A percentile compares a stretch with the other conserved stretches of the same genome.
These are phyloP conservation scores for Brachynemurus nebulosus DNA, from an alignment of 2,888 invertebrate genomes.

Conservation along the genomic window DNA sequence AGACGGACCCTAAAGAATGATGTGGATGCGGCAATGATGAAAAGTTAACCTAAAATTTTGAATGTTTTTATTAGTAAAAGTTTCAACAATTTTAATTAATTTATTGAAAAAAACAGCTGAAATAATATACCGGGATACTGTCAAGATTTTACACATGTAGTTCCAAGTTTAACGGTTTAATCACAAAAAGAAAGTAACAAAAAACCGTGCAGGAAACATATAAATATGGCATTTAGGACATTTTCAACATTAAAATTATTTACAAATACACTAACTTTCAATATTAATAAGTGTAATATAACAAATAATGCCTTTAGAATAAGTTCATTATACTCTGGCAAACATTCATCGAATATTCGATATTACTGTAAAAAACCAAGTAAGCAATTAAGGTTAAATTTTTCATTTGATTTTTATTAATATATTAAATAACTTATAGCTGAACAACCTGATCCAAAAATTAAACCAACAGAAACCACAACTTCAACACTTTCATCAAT, in stretches of 20 bases:
- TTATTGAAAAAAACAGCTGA: too few species aligned
- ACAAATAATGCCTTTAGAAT: background rate
- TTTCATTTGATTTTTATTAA: background rate
- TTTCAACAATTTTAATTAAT: too few species aligned
- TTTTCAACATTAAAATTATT: background rate
- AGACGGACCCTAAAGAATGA: too few species aligned
- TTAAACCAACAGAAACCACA: background rate
- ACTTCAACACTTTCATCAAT: conserved; percentile 3
- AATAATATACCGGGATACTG: too few species aligned
- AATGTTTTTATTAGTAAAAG: too few species aligned
- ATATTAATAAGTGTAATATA: background rate
- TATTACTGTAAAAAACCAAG: background rate
- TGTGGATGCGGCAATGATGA: too few species aligned
- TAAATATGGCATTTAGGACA: background rate
- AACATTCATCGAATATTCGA: background rate
- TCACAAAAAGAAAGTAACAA: too few species aligned
- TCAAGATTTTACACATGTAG: too few species aligned
- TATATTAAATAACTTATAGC: background rate
- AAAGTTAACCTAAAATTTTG: too few species aligned
- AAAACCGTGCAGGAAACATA: too few species aligned
- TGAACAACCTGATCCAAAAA: background rate
- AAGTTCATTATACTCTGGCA: background rate
- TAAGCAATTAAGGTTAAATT: background rate
- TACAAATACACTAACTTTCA: background rate
- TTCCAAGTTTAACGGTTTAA: too few species aligned